Conservation (phyloP, 2,113 vertebrate species). For the Leucosticte australis region DNA sequence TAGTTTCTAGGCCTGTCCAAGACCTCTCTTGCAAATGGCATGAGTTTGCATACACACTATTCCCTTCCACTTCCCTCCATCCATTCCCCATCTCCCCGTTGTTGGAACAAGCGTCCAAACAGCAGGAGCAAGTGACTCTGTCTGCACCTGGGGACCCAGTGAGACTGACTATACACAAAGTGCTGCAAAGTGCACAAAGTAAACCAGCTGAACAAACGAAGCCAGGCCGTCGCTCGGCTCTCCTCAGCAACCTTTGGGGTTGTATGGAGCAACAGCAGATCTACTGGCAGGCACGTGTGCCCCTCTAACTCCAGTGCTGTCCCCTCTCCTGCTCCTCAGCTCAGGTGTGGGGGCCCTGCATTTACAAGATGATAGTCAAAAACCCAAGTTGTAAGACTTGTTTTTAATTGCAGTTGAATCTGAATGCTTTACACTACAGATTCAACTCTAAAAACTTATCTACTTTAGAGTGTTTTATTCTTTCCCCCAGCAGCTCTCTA, state of each 20-base stretch:
- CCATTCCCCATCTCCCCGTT: not conserved
- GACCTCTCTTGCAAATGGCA: not conserved
- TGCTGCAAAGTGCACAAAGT: slow-evolving; percentile 36
- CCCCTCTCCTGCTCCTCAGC: not conserved
- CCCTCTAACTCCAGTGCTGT: not conserved
- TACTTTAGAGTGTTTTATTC: slow-evolving; percentile 49
- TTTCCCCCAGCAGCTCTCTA: slow-evolving; percentile 56
- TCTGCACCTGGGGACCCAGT: slow-evolving; percentile 28
- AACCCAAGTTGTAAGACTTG: slow-evolving; percentile 8
- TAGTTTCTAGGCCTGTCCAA: not conserved
- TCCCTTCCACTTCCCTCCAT: not conserved
- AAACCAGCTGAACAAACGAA: not conserved
- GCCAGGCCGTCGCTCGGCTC: fast-evolving
- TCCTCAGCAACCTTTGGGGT: not conserved
- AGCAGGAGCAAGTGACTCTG: not conserved
- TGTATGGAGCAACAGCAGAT: not conserved
- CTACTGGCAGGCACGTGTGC: fast-evolving
- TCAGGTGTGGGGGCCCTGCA: not conserved
- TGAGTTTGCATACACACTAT: not conserved
- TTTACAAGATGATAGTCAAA: slow-evolving; percentile 21
- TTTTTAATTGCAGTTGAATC: slow-evolving; percentile 65
- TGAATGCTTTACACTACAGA: slow-evolving; percentile 47
- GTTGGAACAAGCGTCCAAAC: not conserved
- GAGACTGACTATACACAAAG: slow-evolving; percentile 55
- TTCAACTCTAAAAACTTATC: slow-evolving; percentile 55